These are phyloP conservation scores for Rhinoraja longicauda DNA, from an alignment of 2,797 vertebrate species.

Conservation along the genomic window DNA sequence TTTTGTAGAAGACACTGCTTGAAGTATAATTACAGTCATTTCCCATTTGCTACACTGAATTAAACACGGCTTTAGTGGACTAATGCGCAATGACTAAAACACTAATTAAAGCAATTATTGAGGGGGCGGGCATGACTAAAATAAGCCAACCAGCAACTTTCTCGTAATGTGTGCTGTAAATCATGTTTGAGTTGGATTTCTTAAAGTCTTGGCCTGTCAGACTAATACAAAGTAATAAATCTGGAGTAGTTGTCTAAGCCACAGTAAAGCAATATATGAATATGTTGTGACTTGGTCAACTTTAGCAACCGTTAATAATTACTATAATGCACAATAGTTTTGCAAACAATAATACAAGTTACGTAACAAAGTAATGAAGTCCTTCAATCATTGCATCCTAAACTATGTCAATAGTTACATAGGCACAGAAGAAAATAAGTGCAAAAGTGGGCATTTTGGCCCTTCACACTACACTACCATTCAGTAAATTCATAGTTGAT, in stretches of 20 bases:
- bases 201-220: background rate
- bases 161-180: slow-evolving; percentile 2
- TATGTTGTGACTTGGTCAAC: background rate
- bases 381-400: background rate
- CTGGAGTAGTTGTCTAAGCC: background rate
- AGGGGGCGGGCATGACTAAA: background rate
- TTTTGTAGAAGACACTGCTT: background rate
- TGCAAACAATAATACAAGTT: background rate
- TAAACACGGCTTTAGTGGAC: slow-evolving; percentile 18
- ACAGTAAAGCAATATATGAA: background rate
- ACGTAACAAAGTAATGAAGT: background rate
- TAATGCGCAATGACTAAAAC: slow-evolving; percentile 28
- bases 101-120: slow-evolving; percentile 31
- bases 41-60: slow-evolving; percentile 36
- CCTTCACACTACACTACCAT: too few relatives aligned
- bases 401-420: background rate
- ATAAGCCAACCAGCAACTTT: slow-evolving; percentile 7
- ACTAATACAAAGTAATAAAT: background rate
- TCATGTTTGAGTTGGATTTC: background rate
- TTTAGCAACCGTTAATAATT: background rate
- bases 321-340: background rate
- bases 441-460: too few relatives aligned
- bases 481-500: too few relatives aligned
- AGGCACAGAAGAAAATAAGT: background rate
- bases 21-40: slow-evolving; percentile 34